Percentiles rank a stretch among this genome's conserved stretches.
phyloP scores from a whole-genome alignment of 2,888 invertebrate species.

The Tromatobia lineatoria region DNA sequence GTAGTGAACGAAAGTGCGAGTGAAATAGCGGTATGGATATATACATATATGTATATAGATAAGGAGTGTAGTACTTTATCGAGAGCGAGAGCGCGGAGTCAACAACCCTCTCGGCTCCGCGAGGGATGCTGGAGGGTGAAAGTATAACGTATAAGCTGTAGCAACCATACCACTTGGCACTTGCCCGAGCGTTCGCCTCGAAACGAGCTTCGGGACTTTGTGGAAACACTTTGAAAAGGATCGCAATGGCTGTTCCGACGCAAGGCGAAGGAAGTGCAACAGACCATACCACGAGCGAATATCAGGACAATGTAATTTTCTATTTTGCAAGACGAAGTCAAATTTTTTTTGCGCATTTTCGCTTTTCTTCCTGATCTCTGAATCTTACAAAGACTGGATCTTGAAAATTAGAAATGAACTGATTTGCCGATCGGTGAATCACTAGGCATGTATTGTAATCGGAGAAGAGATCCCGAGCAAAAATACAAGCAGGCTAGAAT shows the following conservation, averaged over 20 bases:
- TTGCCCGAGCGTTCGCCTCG: constrained; percentile 52
- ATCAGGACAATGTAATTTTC: constrained; percentile 43
- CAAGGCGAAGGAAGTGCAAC: constrained; percentile 54
- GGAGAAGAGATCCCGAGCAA: neutral
- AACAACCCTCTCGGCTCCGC: constrained; percentile 47
- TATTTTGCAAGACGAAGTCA: constrained; percentile 27
- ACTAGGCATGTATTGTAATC: constrained; percentile 12
- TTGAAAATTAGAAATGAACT: constrained; percentile 47
- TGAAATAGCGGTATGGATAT: neutral
- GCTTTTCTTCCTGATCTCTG: constrained; percentile 26
- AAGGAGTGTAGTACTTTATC: constrained; percentile 42
- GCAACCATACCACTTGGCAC: constrained; percentile 42
- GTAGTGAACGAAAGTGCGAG: neutral
- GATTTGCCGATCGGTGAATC: constrained; percentile 16
- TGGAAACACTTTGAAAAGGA: constrained; percentile 49
- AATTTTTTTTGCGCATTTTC: constrained; percentile 32
- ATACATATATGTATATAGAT: neutral
- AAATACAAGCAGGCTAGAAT: neutral
- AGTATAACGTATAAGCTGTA: constrained; percentile 51
- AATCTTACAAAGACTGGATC: constrained; percentile 11
- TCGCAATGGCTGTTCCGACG: constrained; percentile 11
- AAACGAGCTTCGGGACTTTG: constrained; percentile 44
- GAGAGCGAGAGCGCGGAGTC: constrained; percentile 57
- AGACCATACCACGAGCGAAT: constrained; percentile 24
- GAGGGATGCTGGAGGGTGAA: constrained; percentile 58